Base-by-base conservation (phyloP, 2,888 invertebrate genomes). In the Aromia moschata region DNA sequence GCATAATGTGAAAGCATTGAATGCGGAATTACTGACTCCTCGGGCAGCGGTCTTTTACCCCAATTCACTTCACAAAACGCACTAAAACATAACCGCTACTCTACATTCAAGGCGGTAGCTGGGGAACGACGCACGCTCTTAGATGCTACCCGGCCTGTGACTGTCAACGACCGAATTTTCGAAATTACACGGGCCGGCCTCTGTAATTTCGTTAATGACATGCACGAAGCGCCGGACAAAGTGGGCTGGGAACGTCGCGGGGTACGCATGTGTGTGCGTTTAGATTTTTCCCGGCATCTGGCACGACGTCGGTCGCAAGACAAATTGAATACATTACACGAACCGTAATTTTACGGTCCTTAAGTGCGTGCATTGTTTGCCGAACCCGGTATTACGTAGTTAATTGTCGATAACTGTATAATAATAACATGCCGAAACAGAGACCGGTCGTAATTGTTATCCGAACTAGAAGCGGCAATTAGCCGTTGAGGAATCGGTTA, bases 131-230 rank as follows among this genome's bases (percentile, higher is more conserved):
- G 7, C 7, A 33, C n/a, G n/a, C 11, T 11, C 44, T n/a, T 60
- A 56, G 46, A 49, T 46, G 71, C 62, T 69, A 70, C 66, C 62
- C 70, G 70, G 70, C 68, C 73, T 74, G 74, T 74, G 72, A 74
- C 75, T 74, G 75, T 73, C 75, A 74, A 74, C 74, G 74, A 74
- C 74, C 75, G 71, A 74, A 65, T 72, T 73, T 70, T 68, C 69
- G 70, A 72, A 73, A 75, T 73, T 74, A 74, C 67, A 73, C 63
- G 67, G 67, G 69, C 64, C 64, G 66, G 69, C n/a, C n/a, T 69
- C 70, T 69, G 65, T 73, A 72, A 74, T 74, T 74, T 74, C 59
- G 58, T 66, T 75, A 75, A 75, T 75, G 74, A 75, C 73, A 75
- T 75, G 74, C 74, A 75, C 73, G n/a, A n/a, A n/a, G n/a, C n/a